phyloP scores from a whole-genome alignment of 2,797 vertebrate genomes.

The Phalanger gymnotis region DNA sequence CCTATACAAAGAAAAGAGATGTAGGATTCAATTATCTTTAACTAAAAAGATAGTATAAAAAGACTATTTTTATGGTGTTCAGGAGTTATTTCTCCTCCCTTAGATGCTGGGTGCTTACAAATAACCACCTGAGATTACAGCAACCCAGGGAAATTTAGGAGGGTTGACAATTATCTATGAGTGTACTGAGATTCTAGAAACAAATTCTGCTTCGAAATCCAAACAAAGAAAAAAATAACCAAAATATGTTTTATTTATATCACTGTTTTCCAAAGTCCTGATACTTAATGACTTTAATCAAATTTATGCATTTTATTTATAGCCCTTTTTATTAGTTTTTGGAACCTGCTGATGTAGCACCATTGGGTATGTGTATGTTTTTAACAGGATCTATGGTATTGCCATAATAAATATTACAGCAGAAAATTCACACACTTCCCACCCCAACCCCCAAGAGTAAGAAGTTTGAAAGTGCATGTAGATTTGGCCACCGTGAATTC shows the following conservation, averaged over 20 bases:
- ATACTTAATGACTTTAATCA: constrained; percentile 77
- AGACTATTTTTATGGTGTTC: background rate
- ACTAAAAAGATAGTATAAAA: background rate
- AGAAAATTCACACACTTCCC: constrained; percentile 21
- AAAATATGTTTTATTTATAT: constrained; percentile 61
- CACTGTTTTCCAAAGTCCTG: constrained; percentile 54
- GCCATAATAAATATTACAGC: constrained; percentile 75
- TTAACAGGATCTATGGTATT: constrained; percentile 69
- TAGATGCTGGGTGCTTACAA: background rate
- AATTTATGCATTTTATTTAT: constrained; percentile 78
- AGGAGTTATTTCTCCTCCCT: background rate
- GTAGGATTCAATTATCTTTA: background rate
- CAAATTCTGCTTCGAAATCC: constrained; percentile 20
- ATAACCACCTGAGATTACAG: background rate
- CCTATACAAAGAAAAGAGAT: background rate
- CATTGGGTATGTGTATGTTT: background rate
- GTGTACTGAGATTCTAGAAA: background rate
- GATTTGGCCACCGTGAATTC: constrained; percentile 73
- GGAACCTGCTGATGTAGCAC: constrained; percentile 68
- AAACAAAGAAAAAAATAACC: constrained; percentile 41
- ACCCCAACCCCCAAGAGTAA: constrained; percentile 68
- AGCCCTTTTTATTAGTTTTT: constrained; percentile 71
- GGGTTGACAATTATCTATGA: constrained; percentile 27
- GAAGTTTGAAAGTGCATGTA: constrained; percentile 70
- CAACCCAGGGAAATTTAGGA: constrained; percentile 22